Percentiles rank a stretch among this genome's conserved stretches.
phyloP scores from a whole-genome alignment of 2,797 vertebrate genomes.

The Schizopygopsis pylzovi region DNA sequence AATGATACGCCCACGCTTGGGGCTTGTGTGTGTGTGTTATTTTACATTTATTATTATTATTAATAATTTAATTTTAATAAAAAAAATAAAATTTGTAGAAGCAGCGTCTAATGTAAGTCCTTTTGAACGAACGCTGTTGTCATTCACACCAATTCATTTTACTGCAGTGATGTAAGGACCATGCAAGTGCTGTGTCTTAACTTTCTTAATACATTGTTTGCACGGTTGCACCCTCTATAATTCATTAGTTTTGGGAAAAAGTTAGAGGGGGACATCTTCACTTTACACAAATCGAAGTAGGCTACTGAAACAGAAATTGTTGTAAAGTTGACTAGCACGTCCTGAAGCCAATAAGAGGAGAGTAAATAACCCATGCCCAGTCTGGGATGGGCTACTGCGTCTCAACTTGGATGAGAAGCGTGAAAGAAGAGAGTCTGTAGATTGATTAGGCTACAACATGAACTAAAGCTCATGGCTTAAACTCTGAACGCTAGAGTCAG shows the following conservation, averaged over 20 bases:
- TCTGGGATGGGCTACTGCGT: constrained; percentile 58
- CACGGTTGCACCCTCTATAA: neutral
- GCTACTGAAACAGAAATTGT: neutral
- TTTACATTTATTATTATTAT: neutral
- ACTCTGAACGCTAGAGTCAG: constrained; percentile 2
- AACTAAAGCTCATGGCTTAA: constrained; percentile 22
- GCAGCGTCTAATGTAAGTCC: neutral
- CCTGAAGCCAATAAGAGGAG: constrained; percentile 65
- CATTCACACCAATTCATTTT: neutral
- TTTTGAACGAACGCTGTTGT: neutral
- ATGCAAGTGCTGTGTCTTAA: neutral
- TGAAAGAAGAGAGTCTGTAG: constrained; percentile 6
- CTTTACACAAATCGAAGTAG: neutral
- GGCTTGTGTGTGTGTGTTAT: too few species aligned
- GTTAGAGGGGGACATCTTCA: neutral
- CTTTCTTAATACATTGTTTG: neutral
- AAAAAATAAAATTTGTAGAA: too few species aligned
- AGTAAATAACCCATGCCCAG: constrained; percentile 61
- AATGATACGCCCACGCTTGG: too few species aligned
- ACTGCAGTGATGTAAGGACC: neutral
- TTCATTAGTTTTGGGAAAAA: neutral
- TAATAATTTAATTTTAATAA: too few species aligned
- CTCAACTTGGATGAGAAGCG: constrained; percentile 56
- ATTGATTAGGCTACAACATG: neutral
- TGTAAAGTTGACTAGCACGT: constrained; percentile 66